These are phyloP conservation scores for Lethenteron reissneri DNA, from an alignment of 2,113 vertebrate genomes.

Conservation along the genomic window DNA sequence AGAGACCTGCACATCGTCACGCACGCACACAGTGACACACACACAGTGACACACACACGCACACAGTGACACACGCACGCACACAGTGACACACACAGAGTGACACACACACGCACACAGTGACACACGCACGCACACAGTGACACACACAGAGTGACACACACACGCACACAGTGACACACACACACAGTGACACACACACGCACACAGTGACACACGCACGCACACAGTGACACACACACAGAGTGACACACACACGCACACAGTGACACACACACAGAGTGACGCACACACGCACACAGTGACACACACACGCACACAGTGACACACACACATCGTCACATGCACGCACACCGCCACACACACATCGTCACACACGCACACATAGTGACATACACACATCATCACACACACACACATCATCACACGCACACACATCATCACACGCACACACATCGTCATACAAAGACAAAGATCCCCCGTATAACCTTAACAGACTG, in stretches of 20 bases:
- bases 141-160: slow-evolving; percentile 12
- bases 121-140: slow-evolving; percentile 12
- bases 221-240: slow-evolving; percentile 9
- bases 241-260: slow-evolving; percentile 9
- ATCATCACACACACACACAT: not conserved
- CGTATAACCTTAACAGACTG: too few relatives aligned
- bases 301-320: not conserved
- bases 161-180: not conserved
- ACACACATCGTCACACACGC: slow-evolving; percentile 11
- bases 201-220: not conserved
- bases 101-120: slow-evolving; percentile 9
- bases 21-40: not conserved
- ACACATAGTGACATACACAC: not conserved
- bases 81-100: slow-evolving; percentile 11
- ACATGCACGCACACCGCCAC: slow-evolving; percentile 12
- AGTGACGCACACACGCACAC: not conserved
- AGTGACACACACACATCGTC: slow-evolving; percentile 9
- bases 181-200: slow-evolving; percentile 11
- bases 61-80: slow-evolving; percentile 9
- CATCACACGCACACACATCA: not conserved
- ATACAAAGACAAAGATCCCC: too few relatives aligned
- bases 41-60: not conserved
- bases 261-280: not conserved
- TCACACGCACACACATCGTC: not conserved
- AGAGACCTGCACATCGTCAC: slow-evolving; percentile 28